Evolutionary conservation across 2,888 invertebrate species (phyloP).

Genomic region (Odontocerum albicorne): DNA sequence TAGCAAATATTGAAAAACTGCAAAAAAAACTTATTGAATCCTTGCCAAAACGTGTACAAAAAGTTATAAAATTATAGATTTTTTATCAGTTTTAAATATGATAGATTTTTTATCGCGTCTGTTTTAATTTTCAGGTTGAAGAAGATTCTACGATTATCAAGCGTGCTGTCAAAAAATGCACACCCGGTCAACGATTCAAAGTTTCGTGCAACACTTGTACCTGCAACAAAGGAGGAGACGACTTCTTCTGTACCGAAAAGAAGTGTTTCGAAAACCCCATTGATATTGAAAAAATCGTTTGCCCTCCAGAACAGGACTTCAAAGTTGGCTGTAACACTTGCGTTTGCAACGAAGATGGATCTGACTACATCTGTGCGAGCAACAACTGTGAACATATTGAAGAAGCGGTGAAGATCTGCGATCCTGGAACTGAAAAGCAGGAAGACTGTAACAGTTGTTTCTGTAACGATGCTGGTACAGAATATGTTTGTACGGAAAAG

Average conservation of each 20-base stretch:
- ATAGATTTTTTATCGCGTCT: too few species aligned
- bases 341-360: constrained; percentile 54
- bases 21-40: too few species aligned
- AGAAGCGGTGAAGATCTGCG: constrained; percentile 44
- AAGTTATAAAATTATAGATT: too few species aligned
- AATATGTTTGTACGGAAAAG: constrained; percentile 54
- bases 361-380: constrained; percentile 26
- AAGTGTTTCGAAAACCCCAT: constrained; percentile 33
- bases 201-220: constrained; percentile 58
- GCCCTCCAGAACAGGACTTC: constrained; percentile 51
- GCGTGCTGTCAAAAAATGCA: constrained; percentile 46
- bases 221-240: constrained; percentile 49
- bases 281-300: constrained; percentile 35
- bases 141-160: too few species aligned
- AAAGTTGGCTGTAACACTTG: constrained; percentile 56
- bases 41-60: too few species aligned
- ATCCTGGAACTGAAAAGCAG: constrained; percentile 56
- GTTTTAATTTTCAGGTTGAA: too few species aligned
- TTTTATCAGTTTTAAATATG: too few species aligned
- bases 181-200: constrained; percentile 46
- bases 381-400: constrained; percentile 18
- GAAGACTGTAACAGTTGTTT: constrained; percentile 55
- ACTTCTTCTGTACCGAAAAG: constrained; percentile 50
- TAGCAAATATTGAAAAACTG: too few species aligned
- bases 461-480: constrained; percentile 44